phyloP scores from a whole-genome alignment of 2,888 invertebrate genomes.

The Brenthis ino region DNA sequence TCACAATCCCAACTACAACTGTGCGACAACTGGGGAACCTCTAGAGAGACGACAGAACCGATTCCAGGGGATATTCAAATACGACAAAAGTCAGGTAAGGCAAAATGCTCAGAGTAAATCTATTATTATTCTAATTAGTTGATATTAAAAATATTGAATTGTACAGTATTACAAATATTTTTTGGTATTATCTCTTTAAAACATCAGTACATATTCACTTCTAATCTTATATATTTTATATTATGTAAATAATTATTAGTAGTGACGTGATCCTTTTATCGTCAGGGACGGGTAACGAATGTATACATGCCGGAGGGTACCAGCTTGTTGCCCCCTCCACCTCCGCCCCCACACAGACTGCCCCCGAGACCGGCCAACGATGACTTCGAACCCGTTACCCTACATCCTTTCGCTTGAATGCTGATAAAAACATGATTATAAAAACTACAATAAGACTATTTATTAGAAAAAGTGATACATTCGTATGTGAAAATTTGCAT shows the following conservation, averaged over 20 bases:
- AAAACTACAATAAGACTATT: slow-evolving; percentile 15
- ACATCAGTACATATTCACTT: too few species aligned
- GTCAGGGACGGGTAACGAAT: slow-evolving; percentile 83
- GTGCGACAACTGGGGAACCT: slow-evolving; percentile 77
- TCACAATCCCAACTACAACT: slow-evolving; percentile 92
- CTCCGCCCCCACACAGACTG: slow-evolving; percentile 76
- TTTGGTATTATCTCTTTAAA: too few species aligned
- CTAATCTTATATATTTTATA: too few species aligned
- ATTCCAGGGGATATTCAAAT: slow-evolving; percentile 86
- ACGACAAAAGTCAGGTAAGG: slow-evolving; percentile 88
- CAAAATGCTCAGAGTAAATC: not conserved
- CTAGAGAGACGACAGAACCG: slow-evolving; percentile 60
- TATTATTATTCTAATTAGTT: too few species aligned
- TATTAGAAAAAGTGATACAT: slow-evolving; percentile 25
- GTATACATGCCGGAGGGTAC: slow-evolving; percentile 86
- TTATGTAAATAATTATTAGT: not conserved
- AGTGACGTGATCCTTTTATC: not conserved
- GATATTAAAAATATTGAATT: not conserved
- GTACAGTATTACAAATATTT: too few species aligned
- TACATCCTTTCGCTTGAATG: slow-evolving; percentile 76
- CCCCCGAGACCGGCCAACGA: slow-evolving; percentile 82
- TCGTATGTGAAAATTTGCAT: not conserved
- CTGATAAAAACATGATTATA: slow-evolving; percentile 16
- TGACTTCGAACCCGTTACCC: slow-evolving; percentile 82
- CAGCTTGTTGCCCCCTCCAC: slow-evolving; percentile 85